phyloP scores from a whole-genome alignment of 2,797 vertebrate species.

The Galago senegalensis region DNA sequence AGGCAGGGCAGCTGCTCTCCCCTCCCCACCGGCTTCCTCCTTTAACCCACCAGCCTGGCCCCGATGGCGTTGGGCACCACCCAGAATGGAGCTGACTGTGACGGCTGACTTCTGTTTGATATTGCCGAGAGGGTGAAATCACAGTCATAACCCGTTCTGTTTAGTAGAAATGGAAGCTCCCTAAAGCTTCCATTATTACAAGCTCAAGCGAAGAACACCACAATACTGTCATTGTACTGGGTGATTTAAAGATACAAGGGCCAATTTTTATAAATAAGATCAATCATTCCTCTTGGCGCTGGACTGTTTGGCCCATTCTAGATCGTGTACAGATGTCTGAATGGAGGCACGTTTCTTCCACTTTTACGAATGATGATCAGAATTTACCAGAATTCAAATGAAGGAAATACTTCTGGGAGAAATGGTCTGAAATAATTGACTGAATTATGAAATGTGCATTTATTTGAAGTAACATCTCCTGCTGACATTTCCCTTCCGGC shows the following conservation, averaged over 20 bases:
- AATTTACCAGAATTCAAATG: conserved; percentile 59
- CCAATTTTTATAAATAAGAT: conserved; percentile 12
- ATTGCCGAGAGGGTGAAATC: neutral
- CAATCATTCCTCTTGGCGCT: neutral
- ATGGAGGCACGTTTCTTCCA: neutral
- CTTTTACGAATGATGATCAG: conserved; percentile 37
- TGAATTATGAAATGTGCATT: conserved; percentile 72
- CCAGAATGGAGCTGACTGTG: neutral
- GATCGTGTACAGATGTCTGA: neutral
- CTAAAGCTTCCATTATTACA: neutral
- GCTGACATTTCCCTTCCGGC: conserved; percentile 74
- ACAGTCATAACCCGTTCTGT: neutral
- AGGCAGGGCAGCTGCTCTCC: neutral
- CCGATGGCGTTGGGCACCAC: neutral
- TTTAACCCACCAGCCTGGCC: neutral
- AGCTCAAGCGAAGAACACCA: neutral
- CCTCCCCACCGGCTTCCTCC: neutral
- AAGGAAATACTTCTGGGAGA: conserved; percentile 67
- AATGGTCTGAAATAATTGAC: conserved; percentile 62
- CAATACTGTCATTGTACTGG: conserved; percentile 22
- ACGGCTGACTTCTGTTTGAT: too few species aligned
- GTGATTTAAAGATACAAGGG: conserved; percentile 55
- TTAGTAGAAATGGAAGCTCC: neutral
- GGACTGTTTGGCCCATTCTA: neutral
- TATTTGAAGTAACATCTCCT: conserved; percentile 80